Percentiles rank a stretch among this genome's conserved stretches.
Evolutionary conservation across 1,140 invertebrate species (phyloP).

Genomic region (Odontomachus brunneus): DNA sequence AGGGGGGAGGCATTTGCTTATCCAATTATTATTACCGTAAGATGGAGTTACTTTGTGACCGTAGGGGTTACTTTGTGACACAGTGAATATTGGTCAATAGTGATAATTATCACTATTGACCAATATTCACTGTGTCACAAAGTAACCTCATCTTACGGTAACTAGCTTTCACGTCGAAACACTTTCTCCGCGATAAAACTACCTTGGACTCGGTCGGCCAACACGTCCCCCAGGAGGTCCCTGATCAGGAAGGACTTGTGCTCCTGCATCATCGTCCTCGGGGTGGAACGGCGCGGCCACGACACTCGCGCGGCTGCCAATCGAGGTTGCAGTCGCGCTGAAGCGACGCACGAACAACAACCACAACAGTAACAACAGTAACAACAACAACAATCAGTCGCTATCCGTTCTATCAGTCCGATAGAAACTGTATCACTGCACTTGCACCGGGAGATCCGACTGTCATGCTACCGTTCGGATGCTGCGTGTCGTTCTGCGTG

Average conservation of each 20-base stretch:
- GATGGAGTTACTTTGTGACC: too few species aligned
- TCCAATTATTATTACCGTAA: too few species aligned
- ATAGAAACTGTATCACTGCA: constrained; percentile 20
- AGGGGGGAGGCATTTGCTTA: too few species aligned
- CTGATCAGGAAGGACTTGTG: constrained; percentile 92
- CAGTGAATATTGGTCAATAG: too few species aligned
- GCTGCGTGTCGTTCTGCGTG: constrained; percentile 74
- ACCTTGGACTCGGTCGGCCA: constrained; percentile 86
- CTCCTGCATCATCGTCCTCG: constrained; percentile 87
- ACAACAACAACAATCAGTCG: not conserved
- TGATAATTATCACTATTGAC: too few species aligned
- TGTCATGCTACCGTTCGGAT: constrained; percentile 70
- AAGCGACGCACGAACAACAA: not conserved
- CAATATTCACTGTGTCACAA: too few species aligned
- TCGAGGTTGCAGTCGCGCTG: not conserved
- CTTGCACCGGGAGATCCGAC: constrained; percentile 23
- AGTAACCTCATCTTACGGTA: too few species aligned
- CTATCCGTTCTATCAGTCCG: not conserved
- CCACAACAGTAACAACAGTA: not conserved
- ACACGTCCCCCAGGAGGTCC: constrained; percentile 91
- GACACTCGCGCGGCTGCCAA: not conserved
- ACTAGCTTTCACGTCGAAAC: too few species aligned
- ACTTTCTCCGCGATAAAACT: too few species aligned
- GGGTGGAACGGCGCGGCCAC: not conserved
- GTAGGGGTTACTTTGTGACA: too few species aligned